Percentiles rank a stretch among this genome's conserved stretches.
phyloP scores from a whole-genome alignment of 2,797 vertebrate species.

The Neostethus bicornis region DNA sequence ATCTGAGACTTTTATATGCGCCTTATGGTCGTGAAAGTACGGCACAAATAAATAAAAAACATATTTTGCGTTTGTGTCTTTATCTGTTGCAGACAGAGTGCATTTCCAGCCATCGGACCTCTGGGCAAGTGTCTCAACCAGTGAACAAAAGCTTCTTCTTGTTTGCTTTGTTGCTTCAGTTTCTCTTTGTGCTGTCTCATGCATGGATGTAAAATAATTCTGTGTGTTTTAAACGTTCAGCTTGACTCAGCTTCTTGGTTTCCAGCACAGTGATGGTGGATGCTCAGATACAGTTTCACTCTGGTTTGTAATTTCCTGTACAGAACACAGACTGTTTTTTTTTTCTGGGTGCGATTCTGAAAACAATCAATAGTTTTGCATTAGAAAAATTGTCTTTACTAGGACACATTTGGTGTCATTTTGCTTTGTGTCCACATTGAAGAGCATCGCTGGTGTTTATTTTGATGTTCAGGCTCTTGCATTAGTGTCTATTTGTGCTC shows the following conservation, averaged over 20 bases:
- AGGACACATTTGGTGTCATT: neutral
- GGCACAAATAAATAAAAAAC: too few relatives aligned
- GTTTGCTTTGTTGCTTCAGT: neutral
- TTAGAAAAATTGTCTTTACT: neutral
- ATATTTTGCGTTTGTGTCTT: too few relatives aligned
- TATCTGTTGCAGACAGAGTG: too few relatives aligned
- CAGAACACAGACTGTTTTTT: neutral
- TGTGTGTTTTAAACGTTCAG: conserved; percentile 13
- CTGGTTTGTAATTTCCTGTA: neutral
- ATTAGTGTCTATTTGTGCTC: neutral
- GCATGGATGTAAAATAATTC: conserved; percentile 1
- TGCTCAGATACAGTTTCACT: neutral
- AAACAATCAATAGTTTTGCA: neutral
- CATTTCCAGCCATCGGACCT: neutral
- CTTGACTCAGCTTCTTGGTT: conserved; percentile 3
- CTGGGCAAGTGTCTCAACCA: conserved; percentile 20
- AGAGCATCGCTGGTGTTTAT: neutral
- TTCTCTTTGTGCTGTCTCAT: conserved; percentile 15
- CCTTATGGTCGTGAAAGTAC: too few relatives aligned
- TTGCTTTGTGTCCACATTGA: neutral
- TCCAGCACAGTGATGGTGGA: neutral
- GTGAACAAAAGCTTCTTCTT: conserved; percentile 22
- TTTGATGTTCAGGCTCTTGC: neutral
- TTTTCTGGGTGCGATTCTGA: neutral
- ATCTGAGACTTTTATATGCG: too few relatives aligned